Percentiles rank a stretch among this genome's conserved stretches.
These are phyloP conservation scores for Eurosta solidaginis DNA, from an alignment of 1,140 invertebrate genomes.

Conservation along the genomic window DNA sequence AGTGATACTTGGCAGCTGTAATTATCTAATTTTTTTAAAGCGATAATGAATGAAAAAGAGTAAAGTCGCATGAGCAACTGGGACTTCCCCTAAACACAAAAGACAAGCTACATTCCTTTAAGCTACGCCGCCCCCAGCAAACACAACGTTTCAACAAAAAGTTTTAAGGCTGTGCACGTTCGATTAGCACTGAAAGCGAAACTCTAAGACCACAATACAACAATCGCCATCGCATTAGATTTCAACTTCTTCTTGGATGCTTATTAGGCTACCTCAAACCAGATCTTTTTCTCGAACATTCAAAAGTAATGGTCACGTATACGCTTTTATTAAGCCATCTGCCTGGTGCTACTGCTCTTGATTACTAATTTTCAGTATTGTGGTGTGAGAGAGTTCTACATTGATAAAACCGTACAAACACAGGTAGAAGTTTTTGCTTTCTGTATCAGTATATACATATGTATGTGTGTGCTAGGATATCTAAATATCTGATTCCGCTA, in stretches of 20 bases:
- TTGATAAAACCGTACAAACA: not conserved
- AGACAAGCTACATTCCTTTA: no score
- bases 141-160: no score
- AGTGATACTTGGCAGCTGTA: no score
- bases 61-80: no score
- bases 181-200: not conserved
- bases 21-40: no score
- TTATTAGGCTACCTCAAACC: conserved; percentile 4
- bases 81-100: no score
- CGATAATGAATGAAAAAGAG: no score
- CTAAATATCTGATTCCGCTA: not conserved
- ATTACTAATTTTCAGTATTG: conserved; percentile 2
- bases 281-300: not conserved
- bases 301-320: not conserved
- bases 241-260: not conserved
- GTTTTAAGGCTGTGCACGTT: no score
- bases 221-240: not conserved
- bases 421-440: not conserved
- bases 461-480: not conserved
- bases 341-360: not conserved
- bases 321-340: conserved; percentile 17
- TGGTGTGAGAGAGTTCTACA: not conserved
- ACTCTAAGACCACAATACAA: not conserved
- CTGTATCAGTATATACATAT: not conserved
- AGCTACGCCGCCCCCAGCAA: no score